phyloP scores from a whole-genome alignment of 2,888 invertebrate species.

The Aplocera efformata region DNA sequence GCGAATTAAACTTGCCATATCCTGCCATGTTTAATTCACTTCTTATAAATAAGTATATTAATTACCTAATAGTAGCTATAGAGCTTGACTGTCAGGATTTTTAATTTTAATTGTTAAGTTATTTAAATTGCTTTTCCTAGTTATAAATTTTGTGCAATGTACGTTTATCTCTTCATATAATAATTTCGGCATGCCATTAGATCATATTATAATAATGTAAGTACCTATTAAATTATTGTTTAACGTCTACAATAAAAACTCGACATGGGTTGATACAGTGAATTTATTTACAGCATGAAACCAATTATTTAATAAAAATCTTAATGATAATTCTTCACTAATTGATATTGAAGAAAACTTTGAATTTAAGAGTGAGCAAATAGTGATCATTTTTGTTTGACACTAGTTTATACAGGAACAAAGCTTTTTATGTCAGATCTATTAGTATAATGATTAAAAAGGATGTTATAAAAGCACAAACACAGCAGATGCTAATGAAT shows the following conservation, averaged over 20 bases:
- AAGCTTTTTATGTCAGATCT: constrained; percentile 5
- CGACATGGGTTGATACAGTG: constrained; percentile 29
- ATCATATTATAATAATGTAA: constrained; percentile 1
- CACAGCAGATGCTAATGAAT: constrained; percentile 5
- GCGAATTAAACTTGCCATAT: constrained; percentile 75
- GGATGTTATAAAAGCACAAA: constrained; percentile 9
- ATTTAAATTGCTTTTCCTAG: constrained; percentile 29
- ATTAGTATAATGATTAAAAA: not conserved
- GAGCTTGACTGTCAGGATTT: too few species aligned
- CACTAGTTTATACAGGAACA: constrained; percentile 18
- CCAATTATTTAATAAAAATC: constrained; percentile 20
- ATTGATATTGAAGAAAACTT: constrained; percentile 21
- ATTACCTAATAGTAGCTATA: too few species aligned
- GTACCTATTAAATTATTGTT: constrained; percentile 23
- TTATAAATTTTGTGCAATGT: constrained; percentile 25
- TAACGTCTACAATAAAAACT: constrained; percentile 19
- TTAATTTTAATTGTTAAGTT: constrained; percentile 39
- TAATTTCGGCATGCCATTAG: constrained; percentile 24
- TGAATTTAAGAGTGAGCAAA: constrained; percentile 21
- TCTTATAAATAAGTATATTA: constrained; percentile 8
- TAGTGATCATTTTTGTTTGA: constrained; percentile 19
- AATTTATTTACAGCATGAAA: constrained; percentile 63
- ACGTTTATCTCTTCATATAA: constrained; percentile 18
- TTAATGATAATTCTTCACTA: constrained; percentile 24
- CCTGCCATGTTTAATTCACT: constrained; percentile 71